Base-by-base conservation (phyloP, 30 jellyfish, hydroid and myxozoan species). In the Mastigias papua region DNA sequence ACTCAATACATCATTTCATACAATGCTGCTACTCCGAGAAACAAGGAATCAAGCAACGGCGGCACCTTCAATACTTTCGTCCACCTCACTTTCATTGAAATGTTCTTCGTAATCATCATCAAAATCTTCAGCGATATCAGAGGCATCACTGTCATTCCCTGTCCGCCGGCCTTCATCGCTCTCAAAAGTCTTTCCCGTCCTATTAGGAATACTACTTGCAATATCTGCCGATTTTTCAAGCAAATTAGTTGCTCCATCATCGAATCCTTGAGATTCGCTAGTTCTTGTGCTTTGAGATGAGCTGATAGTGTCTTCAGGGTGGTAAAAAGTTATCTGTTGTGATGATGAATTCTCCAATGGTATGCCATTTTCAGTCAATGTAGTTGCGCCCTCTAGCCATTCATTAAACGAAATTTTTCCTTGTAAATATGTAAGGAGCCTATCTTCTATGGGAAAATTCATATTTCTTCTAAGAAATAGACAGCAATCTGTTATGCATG, bases 371-470 rank as follows among this genome's bases (percentile, higher is more conserved):
- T 60, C 25, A 5, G 22, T 74, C 35, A 17, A 42, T 31, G 88
- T 15, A n/a, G 85, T 61, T 48, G 78, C 88, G 8, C 85, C 86
- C 22, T 85, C 94, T 34, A 85, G 94, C 94, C 94, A 85, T 58
- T 85, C 94, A 29, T 74, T 71, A 76, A 85, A 85, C 16, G 94
- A 72, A 8, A 85, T 60, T n/a, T 78, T 62, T 35, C 94, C 94
- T 51, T 85, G 88, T 8, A 85, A 33, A 42, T 85, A 85, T 35
- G 61, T 35, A 11, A 85, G 69, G 21, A 85, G 85, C 26, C 73
- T 21, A 34, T 58, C 81, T 37, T 85, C 94, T 11, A 32, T 73
- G 20, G 71, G 76, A 69, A 84, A 32, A 17, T 71, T 27, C 60
- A 11, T 54, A 21, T 0, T 32, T 26, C 37, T 42, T 42, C 13